Evolutionary conservation across 2,888 invertebrate genomes (phyloP), one percentile per base, ranked within the genome.

Genomic region (Limnephilus auricula): DNA sequence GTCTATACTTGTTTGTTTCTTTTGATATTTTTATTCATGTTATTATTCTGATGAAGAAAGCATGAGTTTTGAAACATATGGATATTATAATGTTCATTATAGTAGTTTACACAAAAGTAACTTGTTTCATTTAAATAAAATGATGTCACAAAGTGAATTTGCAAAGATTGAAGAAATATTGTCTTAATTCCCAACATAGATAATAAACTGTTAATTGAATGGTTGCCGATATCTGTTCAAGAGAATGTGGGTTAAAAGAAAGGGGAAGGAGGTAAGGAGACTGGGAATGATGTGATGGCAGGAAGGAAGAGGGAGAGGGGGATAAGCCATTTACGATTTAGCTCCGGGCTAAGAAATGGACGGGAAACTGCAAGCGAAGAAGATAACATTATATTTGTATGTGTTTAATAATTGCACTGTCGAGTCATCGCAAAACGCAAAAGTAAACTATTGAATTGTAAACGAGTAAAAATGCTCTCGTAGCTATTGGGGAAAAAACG

Each of bases 351-450:
- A 31, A n/a, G 85, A 40, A 45, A 40, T 85, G 40, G 37, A 12
- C n/a, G 45, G 45, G 85, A 85, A 37, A 85, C 85, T 85, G 85
- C 85, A 85, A 45, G 85, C 34, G 65, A 65, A 65, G n/a, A 65
- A n/a, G 6, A 65, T 65, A 18, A 18, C 18, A 65, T n/a, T 65
- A 65, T 65, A n/a, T 65, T 65, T 65, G 65, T 65, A 65, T n/a
- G 2, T n/a, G 9, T 65, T 65, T 65, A 65, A n/a, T 65, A n/a
- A 25, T 65, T n/a, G 25, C 25, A 25, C 9, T 25, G 25, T 65
- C 2, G 25, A 65, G 65, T 25, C 25, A 65, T 25, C 25, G n/a
- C 65, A 25, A 25, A 65, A 9, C 65, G 65, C 9, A 25, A 65
- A 65, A 65, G 25, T 9, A 65, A 65, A 25, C 65, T 6, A 65